Evolutionary conservation across 2,113 vertebrate species (phyloP).

Genomic region (Ellobius talpinus): DNA sequence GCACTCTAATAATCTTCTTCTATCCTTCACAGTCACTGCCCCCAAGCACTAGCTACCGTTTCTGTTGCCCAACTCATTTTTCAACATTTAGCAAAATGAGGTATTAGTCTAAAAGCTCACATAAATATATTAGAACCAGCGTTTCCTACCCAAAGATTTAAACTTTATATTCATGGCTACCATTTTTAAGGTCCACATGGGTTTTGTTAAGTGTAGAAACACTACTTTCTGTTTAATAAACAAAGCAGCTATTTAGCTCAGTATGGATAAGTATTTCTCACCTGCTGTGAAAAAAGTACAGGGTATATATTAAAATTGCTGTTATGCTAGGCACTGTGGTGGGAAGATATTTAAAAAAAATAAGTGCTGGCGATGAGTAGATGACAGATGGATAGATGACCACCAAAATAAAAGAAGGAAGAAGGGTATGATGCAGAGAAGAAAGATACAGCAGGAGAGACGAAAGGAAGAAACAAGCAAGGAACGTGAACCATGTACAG

Average conservation of each 20-base stretch:
- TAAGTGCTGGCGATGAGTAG: not conserved
- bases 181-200: not conserved
- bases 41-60: not conserved
- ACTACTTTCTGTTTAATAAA: not conserved
- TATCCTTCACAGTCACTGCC: not conserved
- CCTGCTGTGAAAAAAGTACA: not conserved
- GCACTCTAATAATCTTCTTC: not conserved
- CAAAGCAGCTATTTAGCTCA: not conserved
- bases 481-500: not conserved
- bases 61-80: not conserved
- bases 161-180: not conserved
- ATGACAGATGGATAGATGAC: no score
- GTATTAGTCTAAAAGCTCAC: not conserved
- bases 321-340: not conserved
- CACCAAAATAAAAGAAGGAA: not conserved
- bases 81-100: not conserved
- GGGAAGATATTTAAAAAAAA: not conserved
- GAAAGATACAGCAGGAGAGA: not conserved
- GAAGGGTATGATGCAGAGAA: not conserved
- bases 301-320: not conserved
- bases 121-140: not conserved
- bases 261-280: not conserved
- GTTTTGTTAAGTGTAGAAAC: slow-evolving; percentile 28
- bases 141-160: not conserved
- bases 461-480: not conserved